Base-by-base conservation (phyloP, 2,113 vertebrate species). In the Micronycteris hirsuta region DNA sequence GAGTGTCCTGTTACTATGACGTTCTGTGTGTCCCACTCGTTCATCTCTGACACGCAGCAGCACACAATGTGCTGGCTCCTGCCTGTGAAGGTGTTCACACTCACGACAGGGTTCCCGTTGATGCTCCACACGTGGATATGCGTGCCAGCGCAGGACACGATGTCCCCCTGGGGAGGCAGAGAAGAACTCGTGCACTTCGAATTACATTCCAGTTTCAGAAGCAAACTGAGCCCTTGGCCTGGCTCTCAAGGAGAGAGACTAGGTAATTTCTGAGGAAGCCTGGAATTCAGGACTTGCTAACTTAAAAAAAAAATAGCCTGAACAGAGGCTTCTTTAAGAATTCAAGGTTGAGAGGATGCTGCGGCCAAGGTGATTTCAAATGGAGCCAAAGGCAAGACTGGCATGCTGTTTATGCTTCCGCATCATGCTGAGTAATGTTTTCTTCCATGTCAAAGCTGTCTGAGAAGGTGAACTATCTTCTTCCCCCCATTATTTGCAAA, bases 71-170 rank as follows among this genome's bases (percentile, higher is more conserved):
- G 99, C 98, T 99, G 99, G 97, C 99, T 99, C 94, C 99, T 98
- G 4, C 99, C 99, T 0, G 99, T 99, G 98, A 99, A 99, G 0
- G 99, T 99, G 98, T 99, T 99, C 3, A 99, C 99, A 4, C 99
- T 99, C 96, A 99, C 99, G 0, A 99, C 98, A 2, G 99, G 99
- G 97, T 99, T 99, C 94, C 99, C 99, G 1, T 99, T 99, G 52
- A 99, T 99, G 98, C 99, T 99, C 99, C 99, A 99, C 76, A 99
- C 99, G 0, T 99, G 99, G 96, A 99, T 99, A 74, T 99, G 99
- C 0, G 99, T 99, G 41, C 99, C 99, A 0, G 99, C 99, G 10
- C 99, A 99, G 0, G 99, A 99, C 56, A 99, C 99, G 0, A 99
- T 99, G 92, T 99, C 99, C 7, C 99, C 99, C 99, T 99, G 97